Evolutionary conservation across 2,888 invertebrate genomes (phyloP), one percentile per base, ranked within the genome.

Genomic region (Melanotus villosus): DNA sequence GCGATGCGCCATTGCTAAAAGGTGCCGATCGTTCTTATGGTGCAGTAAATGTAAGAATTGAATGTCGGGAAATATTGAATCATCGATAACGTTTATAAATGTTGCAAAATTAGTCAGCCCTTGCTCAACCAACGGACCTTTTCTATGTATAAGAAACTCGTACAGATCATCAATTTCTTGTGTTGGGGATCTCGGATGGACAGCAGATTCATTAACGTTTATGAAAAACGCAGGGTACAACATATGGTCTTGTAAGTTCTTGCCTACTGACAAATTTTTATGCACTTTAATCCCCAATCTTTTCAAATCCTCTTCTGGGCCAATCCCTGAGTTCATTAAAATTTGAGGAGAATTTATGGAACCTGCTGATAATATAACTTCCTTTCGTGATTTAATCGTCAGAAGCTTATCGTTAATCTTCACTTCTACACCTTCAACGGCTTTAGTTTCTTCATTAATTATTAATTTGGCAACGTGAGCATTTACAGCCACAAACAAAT

Each of bases 341-440:
- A 91, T 78, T 76, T 90, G 89, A 0, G 90, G 89, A 10, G 89
- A 86, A 79, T 90, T 90, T 73, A 90, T 86, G 4, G 89, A 85
- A 1, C 90, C 90, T 4, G 87, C 89, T 14, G 87, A 85, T 16
- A 90, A 75, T 63, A 90, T 87, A 1, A 90, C 84, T 71, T 87
- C 88, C 70, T 86, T 87, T 34, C 84, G 81, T 6, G 87, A 88
- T 14, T 76, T 73, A 6, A 83, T 80, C 0, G 69, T 73, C n/a
- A 75, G 45, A 5, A 70, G 66, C 21, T 74, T 69, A 5, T 78
- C 74, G n/a, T 71, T 68, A 36, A 79, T 77, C 1, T 75, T 74
- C 56, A 82, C 85, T 63, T 85, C 81, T 0, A 88, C 86, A 0
- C 86, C 87, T 19, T 79, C 74, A 1, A 86, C 86, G 34, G 78